phyloP scores from a whole-genome alignment of 2,888 invertebrate species.

The Ophion ellenae region DNA sequence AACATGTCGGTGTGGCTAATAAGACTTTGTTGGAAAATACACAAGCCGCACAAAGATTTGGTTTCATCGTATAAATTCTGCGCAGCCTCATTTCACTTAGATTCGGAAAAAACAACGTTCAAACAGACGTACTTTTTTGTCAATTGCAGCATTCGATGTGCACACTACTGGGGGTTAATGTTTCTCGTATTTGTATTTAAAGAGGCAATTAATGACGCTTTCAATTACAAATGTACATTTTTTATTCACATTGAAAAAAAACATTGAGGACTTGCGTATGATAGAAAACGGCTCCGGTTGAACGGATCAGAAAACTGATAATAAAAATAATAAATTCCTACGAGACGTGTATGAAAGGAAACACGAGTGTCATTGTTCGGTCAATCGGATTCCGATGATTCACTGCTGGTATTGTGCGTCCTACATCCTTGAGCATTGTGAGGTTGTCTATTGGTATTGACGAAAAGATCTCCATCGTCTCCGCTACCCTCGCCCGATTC shows the following conservation, averaged over 20 bases:
- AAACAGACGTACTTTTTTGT: too few species aligned
- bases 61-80: too few species aligned
- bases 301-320: not conserved
- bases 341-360: not conserved
- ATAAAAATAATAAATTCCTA: not conserved
- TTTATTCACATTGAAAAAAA: conserved; percentile 3
- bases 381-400: conserved; percentile 74
- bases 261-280: conserved; percentile 5
- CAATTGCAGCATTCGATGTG: too few species aligned
- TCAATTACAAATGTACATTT: conserved; percentile 44
- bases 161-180: too few species aligned
- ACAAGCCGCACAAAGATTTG: too few species aligned
- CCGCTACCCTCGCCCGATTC: conserved; percentile 77
- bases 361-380: conserved; percentile 19
- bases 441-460: conserved; percentile 86
- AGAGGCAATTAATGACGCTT: not conserved
- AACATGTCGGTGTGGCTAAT: too few species aligned
- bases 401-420: conserved; percentile 70
- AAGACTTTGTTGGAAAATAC: too few species aligned
- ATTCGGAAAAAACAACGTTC: too few species aligned
- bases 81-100: too few species aligned
- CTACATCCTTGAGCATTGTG: conserved; percentile 58
- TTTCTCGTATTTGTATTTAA: too few species aligned
- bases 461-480: conserved; percentile 85
- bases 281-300: not conserved